Evolutionary conservation across 2,113 vertebrate genomes (phyloP).

Genomic region (Entelurus aequoreus): DNA sequence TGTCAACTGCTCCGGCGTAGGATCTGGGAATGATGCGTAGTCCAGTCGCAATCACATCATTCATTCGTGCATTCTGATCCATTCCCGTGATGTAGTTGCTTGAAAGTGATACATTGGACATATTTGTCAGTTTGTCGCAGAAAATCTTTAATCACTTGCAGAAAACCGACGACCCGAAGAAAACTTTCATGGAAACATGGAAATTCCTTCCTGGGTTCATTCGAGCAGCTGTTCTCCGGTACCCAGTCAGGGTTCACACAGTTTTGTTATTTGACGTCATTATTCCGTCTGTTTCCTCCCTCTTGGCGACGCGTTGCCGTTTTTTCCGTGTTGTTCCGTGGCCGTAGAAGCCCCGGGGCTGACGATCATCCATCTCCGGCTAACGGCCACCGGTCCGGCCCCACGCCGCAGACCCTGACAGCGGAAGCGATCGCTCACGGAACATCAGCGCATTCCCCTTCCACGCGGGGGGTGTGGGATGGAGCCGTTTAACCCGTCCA

Average conservation of each 20-base stretch:
- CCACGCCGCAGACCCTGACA: constrained; percentile 69
- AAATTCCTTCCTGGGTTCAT: background rate
- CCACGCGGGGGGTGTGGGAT: constrained; percentile 62
- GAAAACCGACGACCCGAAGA: too few relatives aligned
- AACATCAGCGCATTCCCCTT: constrained; percentile 65
- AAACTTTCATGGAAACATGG: background rate
- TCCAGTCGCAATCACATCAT: too few relatives aligned
- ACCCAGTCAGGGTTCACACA: background rate
- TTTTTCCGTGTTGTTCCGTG: constrained; percentile 55
- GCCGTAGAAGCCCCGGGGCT: constrained; percentile 55
- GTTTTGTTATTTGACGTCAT: constrained; percentile 1
- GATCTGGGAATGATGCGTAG: too few relatives aligned
- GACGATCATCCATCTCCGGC: constrained; percentile 71
- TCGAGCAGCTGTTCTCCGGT: background rate
- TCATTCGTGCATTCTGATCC: too few relatives aligned
- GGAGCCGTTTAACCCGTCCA: constrained; percentile 69
- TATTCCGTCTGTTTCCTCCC: constrained; percentile 4
- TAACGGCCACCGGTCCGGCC: constrained; percentile 73
- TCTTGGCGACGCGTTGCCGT: constrained; percentile 28
- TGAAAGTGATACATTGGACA: too few relatives aligned
- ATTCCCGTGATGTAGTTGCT: too few relatives aligned
- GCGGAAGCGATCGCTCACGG: constrained; percentile 75
- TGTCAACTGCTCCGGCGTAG: too few relatives aligned
- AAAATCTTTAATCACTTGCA: too few relatives aligned
- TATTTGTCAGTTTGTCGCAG: too few relatives aligned